Conservation (phyloP, 2,113 vertebrate genomes). For the Mesembrinibis cayennensis region DNA sequence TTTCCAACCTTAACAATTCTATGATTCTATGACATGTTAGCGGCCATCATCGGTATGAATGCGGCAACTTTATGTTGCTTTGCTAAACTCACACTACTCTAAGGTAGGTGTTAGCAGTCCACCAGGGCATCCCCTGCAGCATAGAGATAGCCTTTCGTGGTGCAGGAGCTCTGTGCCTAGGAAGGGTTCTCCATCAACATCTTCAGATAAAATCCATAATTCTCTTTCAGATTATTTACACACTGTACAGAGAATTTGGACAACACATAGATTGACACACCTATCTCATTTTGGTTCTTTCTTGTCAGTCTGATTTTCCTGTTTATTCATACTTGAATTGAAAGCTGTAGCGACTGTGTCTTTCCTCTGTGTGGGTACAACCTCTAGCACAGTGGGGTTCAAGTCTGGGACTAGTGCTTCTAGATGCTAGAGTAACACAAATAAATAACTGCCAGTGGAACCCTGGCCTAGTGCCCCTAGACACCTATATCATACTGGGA, state of each 20-base stretch:
- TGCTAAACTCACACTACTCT: neutral
- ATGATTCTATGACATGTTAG: neutral
- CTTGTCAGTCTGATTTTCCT: neutral
- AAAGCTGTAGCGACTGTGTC: neutral
- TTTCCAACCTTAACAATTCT: no score
- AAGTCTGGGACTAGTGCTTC: neutral
- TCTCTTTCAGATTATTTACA: neutral
- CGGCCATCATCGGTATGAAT: neutral
- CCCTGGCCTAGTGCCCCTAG: neutral
- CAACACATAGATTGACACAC: neutral
- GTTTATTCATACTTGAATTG: neutral
- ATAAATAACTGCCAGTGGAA: neutral
- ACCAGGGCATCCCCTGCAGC: neutral
- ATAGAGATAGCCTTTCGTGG: neutral
- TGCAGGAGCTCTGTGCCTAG: neutral
- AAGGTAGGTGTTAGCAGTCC: accelerated
- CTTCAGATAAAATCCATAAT: neutral
- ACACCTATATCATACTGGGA: neutral
- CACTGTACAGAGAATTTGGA: neutral
- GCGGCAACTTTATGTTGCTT: accelerated
- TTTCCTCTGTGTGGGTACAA: neutral
- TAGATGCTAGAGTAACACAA: neutral
- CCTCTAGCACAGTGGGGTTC: neutral
- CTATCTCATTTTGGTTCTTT: neutral
- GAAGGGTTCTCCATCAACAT: neutral